phyloP scores from a whole-genome alignment of 2,113 vertebrate genomes.

The Trematomus loennbergii region DNA sequence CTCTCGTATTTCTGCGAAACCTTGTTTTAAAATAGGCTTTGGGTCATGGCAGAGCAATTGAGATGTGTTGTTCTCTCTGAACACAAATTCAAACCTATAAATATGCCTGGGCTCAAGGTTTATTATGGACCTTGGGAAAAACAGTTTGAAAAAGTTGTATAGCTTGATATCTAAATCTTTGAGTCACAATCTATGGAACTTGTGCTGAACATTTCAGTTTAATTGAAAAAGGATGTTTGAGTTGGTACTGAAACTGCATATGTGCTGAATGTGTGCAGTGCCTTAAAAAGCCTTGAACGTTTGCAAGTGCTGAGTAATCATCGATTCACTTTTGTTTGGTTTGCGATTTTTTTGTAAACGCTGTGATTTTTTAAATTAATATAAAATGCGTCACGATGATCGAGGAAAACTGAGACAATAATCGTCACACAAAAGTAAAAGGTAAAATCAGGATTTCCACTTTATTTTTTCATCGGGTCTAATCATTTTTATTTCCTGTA shows the following conservation, averaged over 20 bases:
- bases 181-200: not conserved
- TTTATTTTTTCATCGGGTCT: too few relatives aligned
- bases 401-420: not conserved
- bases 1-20: constrained; percentile 3
- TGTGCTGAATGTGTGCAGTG: too few relatives aligned
- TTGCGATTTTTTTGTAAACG: not conserved
- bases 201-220: too few relatives aligned
- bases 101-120: not conserved
- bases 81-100: constrained; percentile 15
- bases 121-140: not conserved
- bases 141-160: not conserved
- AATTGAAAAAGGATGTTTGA: too few relatives aligned
- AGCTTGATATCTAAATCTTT: not conserved
- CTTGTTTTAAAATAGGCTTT: constrained; percentile 33
- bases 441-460: too few relatives aligned
- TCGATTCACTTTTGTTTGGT: not conserved
- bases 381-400: not conserved
- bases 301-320: too few relatives aligned
- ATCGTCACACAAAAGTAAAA: too few relatives aligned
- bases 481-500: too few relatives aligned
- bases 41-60: constrained; percentile 9
- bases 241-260: too few relatives aligned
- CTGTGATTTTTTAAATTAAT: not conserved
- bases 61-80: constrained; percentile 6
- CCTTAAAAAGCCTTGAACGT: too few relatives aligned